Percentiles rank a stretch among this genome's conserved stretches.
These are phyloP conservation scores for Myopa tessellatipennis DNA, from an alignment of 2,888 invertebrate species.

Conservation along the genomic window DNA sequence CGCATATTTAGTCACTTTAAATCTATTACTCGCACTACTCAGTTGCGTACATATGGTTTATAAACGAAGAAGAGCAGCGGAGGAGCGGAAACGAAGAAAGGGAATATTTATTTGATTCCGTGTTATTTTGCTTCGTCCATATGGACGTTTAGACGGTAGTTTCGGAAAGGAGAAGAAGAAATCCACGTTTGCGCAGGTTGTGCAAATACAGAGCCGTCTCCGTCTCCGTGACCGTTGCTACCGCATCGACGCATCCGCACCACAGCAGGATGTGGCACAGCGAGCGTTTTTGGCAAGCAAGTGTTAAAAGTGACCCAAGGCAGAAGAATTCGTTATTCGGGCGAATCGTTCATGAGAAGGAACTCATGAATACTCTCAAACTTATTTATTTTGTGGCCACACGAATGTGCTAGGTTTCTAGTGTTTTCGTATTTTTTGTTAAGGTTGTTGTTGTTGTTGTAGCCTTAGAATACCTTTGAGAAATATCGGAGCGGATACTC, in stretches of 20 bases:
- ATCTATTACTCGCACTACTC: too few species aligned
- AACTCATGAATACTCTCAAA: conserved; percentile 43
- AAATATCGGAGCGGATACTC: not conserved
- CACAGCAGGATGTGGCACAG: not conserved
- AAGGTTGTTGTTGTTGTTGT: too few species aligned
- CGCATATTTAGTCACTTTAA: too few species aligned
- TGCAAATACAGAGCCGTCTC: conserved; percentile 52
- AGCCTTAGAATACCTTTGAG: not conserved
- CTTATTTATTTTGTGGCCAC: conserved; percentile 42
- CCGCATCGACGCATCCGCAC: not conserved
- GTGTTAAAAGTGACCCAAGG: conserved; percentile 42
- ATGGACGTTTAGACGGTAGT: too few species aligned
- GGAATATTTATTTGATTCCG: too few species aligned
- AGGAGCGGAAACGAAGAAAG: too few species aligned
- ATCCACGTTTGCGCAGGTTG: conserved; percentile 56
- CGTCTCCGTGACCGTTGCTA: conserved; percentile 1
- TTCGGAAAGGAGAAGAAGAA: not conserved
- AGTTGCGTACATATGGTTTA: too few species aligned
- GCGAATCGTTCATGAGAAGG: not conserved
- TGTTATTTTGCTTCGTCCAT: too few species aligned
- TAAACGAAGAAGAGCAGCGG: too few species aligned
- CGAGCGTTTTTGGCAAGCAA: conserved; percentile 1
- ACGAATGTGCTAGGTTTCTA: conserved; percentile 35
- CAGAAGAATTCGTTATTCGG: conserved; percentile 27
- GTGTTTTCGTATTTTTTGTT: too few species aligned